Percentiles rank a stretch among this genome's conserved stretches.
These are phyloP conservation scores for Globodera rostochiensis DNA, from an alignment of 1,140 invertebrate species.

Conservation along the genomic window DNA sequence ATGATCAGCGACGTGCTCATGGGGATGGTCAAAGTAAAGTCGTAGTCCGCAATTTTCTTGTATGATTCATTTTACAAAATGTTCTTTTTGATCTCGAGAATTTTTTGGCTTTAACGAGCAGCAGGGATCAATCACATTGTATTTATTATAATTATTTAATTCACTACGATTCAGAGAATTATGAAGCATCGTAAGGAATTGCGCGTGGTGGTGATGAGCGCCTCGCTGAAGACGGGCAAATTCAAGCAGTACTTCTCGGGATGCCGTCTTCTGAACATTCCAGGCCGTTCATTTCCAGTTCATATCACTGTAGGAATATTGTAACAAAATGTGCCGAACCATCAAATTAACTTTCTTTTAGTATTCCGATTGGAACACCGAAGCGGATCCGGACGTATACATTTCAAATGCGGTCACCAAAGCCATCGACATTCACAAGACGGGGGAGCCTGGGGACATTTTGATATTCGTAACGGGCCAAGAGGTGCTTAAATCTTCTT, in stretches of 20 bases:
- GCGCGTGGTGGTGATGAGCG: slow-evolving; percentile 92
- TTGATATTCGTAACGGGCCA: slow-evolving; percentile 77
- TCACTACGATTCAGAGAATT: slow-evolving; percentile 73
- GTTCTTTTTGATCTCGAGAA: no score
- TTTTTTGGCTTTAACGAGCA: no score
- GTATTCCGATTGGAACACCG: slow-evolving; percentile 24
- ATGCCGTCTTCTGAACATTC: slow-evolving; percentile 92
- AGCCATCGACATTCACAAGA: slow-evolving; percentile 96
- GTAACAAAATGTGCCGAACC: slow-evolving; percentile 72
- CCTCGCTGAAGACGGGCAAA: slow-evolving; percentile 92
- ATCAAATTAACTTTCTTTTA: slow-evolving; percentile 85
- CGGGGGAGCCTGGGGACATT: slow-evolving; percentile 85
- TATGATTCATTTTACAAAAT: slow-evolving; percentile 43
- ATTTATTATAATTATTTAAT: slow-evolving; percentile 70
- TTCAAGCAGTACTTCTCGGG: slow-evolving; percentile 93
- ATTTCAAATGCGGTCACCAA: slow-evolving; percentile 79
- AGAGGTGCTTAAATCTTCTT: slow-evolving; percentile 73
- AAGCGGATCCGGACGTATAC: not conserved
- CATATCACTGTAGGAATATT: slow-evolving; percentile 99
- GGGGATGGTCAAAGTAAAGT: slow-evolving; percentile 18
- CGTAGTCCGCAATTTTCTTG: not conserved
- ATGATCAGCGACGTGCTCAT: slow-evolving; percentile 73
- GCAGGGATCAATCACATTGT: no score
- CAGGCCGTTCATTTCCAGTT: slow-evolving; percentile 78
- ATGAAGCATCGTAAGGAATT: slow-evolving; percentile 86